phyloP scores from a whole-genome alignment of 2,797 vertebrate genomes.

The Platalea minor region DNA sequence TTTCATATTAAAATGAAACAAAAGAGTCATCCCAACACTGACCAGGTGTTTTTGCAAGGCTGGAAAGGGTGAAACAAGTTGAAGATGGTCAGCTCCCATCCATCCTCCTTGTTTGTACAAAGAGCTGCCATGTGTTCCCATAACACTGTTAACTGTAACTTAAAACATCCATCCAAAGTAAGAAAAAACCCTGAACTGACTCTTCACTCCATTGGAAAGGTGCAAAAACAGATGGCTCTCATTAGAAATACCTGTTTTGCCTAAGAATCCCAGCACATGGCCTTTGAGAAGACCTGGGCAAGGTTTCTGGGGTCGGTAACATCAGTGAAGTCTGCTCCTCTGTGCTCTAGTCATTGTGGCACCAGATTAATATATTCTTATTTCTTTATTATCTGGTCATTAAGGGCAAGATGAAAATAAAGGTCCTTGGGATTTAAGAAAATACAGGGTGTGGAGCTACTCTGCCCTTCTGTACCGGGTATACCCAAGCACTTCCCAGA shows the following conservation, averaged over 20 bases:
- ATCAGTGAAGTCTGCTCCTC: background rate
- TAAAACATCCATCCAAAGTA: background rate
- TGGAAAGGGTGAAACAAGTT: background rate
- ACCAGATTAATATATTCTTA: background rate
- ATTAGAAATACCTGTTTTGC: background rate
- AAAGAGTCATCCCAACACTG: background rate
- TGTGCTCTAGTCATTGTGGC: rapidly evolving
- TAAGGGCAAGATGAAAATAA: background rate
- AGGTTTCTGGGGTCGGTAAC: background rate
- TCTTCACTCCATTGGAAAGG: background rate
- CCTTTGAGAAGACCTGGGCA: background rate
- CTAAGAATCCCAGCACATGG: background rate
- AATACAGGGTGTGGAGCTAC: background rate
- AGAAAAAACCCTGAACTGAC: background rate
- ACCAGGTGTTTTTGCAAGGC: background rate
- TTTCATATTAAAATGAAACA: background rate
- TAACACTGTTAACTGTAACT: background rate
- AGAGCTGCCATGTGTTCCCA: background rate
- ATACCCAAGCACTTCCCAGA: background rate
- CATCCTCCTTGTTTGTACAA: background rate
- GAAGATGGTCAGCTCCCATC: background rate
- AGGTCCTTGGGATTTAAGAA: background rate
- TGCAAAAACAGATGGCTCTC: background rate
- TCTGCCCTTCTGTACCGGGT: background rate
- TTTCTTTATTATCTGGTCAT: background rate